Evolutionary conservation across 2,113 vertebrate species (phyloP).

Genomic region (Arvicanthis niloticus): DNA sequence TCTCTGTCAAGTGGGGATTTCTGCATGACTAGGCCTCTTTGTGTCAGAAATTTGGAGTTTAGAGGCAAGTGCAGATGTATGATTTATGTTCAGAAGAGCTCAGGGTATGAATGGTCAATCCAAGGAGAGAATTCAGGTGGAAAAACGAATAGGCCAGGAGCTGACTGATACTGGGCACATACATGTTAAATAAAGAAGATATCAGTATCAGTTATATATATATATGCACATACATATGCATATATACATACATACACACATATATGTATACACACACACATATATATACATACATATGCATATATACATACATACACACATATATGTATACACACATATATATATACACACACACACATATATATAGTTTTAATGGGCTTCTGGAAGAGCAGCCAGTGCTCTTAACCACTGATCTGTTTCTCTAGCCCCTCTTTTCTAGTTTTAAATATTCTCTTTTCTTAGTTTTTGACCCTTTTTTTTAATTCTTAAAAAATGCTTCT

Average conservation of each 20-base stretch:
- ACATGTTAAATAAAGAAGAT: neutral
- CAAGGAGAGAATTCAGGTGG: neutral
- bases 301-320: too few species aligned
- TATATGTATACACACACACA: too few species aligned
- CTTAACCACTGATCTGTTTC: neutral
- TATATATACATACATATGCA: neutral
- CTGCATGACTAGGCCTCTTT: neutral
- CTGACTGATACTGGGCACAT: neutral
- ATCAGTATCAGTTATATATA: neutral
- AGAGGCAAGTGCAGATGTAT: neutral
- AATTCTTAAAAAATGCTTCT: neutral
- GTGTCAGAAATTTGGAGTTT: conserved; percentile 34
- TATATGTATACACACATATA: too few species aligned
- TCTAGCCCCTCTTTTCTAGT: neutral
- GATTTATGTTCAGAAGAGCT: neutral
- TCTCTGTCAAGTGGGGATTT: neutral
- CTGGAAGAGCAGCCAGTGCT: neutral
- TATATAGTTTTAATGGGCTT: neutral
- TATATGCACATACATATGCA: neutral
- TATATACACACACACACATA: neutral
- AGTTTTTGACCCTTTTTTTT: neutral
- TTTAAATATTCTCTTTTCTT: neutral
- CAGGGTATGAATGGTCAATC: neutral
- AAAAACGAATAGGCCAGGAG: neutral
- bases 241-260: neutral